Base-by-base conservation (phyloP, 2,797 vertebrate species). In the Argya squamiceps region DNA sequence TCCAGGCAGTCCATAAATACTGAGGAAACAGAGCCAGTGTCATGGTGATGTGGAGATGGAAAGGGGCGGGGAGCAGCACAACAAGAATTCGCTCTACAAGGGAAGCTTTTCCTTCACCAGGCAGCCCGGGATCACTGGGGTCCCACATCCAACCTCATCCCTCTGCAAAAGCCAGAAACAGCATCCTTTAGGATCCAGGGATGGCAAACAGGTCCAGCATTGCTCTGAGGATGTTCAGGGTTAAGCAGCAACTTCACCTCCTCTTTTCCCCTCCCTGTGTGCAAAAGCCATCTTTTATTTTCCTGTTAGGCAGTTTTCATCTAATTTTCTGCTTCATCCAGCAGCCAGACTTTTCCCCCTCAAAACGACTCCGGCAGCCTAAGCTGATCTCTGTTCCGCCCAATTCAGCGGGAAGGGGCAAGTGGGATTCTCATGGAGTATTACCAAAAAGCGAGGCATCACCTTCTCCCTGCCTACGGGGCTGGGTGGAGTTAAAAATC, bases 1-100 rank as follows among this genome's bases (percentile, higher is more conserved):
- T 50, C 67, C 12, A 89, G 92, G 60, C 69, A 52, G 67, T 75
- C 94, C 93, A 92, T 93, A 97, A 96, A 97, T 84, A 94, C 92
- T 13, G 63, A 84, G 56, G 84, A 19, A 93, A 67, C 70, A 17
- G 58, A 95, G 84, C 73, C 41, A 17, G 52, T 12, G 76, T 41
- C 84, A 36, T 4, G 32, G 65, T 36, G 77, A 62, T 41, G 55
- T 0, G 15, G 80, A 53, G 69, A 78, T 0, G 4, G 52, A 27
- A 60, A 69, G 9, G 30, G 43, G n/a, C 15, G 47, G 39, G 71
- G 69, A 67, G 41, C 52, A 70, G 47, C 70, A 8, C 18, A 17
- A 56, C 50, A 49, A 68, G 63, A 75, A 44, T 12, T 47, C 0
- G 0, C 76, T n/a, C 56, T 27, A 6, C 18, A 58, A 71, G 39